Base-by-base conservation (phyloP, 2,113 vertebrate species). In the Eptesicus fuscus region DNA sequence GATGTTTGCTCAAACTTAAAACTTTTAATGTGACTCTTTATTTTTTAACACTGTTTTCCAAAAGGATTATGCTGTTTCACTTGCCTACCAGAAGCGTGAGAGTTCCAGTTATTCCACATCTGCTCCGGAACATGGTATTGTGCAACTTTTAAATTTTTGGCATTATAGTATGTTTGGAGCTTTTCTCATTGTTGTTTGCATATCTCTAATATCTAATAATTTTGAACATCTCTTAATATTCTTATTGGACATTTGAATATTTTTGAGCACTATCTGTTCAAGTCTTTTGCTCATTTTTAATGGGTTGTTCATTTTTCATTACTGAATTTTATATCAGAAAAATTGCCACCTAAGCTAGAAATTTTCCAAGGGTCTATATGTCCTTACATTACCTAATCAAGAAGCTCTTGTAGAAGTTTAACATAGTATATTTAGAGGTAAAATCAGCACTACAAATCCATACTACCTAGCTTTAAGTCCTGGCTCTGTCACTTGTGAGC, bases 301-400 rank as follows among this genome's bases (percentile, higher is more conserved):
- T 90, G 73, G 4, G 4, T 40, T 80, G 3, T 32, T 93, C 2
- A 49, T 23, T 89, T 79, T 71, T 79, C 1, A 82, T 32, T 51
- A 59, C 35, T 80, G 5, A 76, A 59, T 85, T 93, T 56, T 83
- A 51, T 77, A 91, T 53, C 25, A 92, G 85, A 88, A 92, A 97
- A 79, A 83, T 70, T 70, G 71, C 16, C 16, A 87, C 35, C 10
- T 90, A n/a, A 71, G 63, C 28, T 65, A 59, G 47, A 97, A 91
- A 96, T 90, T 87, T 95, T 42, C 13, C 37, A 51, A 82, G 30
- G 42, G 30, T 63, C 40, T 88, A n/a, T 23, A 32, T 76, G 11
- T 79, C 32, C 47, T 86, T 53, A 59, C 18, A 69, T 49, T 63
- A 22, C n/a, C 70, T 42, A 92, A 42, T 30, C 25, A 92, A n/a